Evolutionary conservation across 2,113 vertebrate genomes (phyloP).

Genomic region (Xiphophorus hellerii): DNA sequence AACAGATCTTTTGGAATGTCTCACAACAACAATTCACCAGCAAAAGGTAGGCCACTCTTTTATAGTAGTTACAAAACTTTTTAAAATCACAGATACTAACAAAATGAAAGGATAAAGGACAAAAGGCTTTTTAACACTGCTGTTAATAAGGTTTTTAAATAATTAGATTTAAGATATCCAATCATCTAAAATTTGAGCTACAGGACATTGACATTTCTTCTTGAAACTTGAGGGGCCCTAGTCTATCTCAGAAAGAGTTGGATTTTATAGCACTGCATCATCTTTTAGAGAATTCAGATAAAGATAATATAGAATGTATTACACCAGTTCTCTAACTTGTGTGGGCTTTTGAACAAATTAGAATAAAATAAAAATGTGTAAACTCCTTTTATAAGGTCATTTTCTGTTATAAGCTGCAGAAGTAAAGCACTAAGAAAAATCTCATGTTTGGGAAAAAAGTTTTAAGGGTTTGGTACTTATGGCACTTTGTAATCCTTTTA

Average conservation of each 20-base stretch:
- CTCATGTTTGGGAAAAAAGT: not conserved
- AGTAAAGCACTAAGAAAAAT: not conserved
- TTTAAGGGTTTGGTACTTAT: not conserved
- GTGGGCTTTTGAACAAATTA: no score
- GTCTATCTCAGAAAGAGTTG: not conserved
- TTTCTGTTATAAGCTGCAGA: not conserved
- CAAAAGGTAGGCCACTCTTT: constrained; percentile 46
- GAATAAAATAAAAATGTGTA: no score
- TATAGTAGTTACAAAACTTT: not conserved
- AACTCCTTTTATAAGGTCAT: not conserved
- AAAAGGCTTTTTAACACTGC: no score
- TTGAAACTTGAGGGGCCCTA: not conserved
- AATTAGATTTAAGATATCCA: not conserved
- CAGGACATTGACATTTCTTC: not conserved
- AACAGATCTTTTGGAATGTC: not conserved
- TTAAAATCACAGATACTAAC: not conserved
- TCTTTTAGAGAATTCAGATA: no score
- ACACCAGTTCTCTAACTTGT: no score
- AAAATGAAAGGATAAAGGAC: no score
- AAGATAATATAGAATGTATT: no score
- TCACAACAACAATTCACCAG: not conserved
- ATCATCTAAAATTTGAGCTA: not conserved
- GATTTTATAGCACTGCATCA: not conserved
- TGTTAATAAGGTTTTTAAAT: no score
- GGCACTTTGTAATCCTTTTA: not conserved